These are phyloP conservation scores for Poecilia latipinna DNA, from an alignment of 2,113 vertebrate genomes.

Conservation along the genomic window DNA sequence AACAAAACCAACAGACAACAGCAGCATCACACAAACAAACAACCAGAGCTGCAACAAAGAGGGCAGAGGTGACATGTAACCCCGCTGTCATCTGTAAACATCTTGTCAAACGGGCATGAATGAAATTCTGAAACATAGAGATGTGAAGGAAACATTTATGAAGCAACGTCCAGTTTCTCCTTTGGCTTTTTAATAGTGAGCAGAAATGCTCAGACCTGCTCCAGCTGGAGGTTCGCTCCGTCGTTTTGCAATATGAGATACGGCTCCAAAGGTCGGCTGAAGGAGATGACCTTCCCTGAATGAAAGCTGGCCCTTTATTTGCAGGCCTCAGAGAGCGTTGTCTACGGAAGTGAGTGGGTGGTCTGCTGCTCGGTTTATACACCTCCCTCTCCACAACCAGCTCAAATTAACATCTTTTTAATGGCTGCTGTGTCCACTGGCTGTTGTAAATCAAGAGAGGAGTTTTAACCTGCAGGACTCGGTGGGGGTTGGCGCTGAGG, in stretches of 20 bases:
- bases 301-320: conserved; percentile 73
- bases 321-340: conserved; percentile 65
- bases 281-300: conserved; percentile 75
- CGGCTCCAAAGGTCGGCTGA: conserved; percentile 66
- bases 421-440: conserved; percentile 68
- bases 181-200: not conserved
- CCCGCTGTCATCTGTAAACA: conserved; percentile 40
- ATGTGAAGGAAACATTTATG: conserved; percentile 2
- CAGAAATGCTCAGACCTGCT: not conserved
- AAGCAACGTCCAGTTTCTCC: not conserved
- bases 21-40: conserved; percentile 55
- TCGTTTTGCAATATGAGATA: conserved; percentile 61
- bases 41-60: conserved; percentile 38
- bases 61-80: conserved; percentile 68
- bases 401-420: conserved; percentile 78
- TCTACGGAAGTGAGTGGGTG: conserved; percentile 74
- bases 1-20: conserved; percentile 65
- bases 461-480: conserved; percentile 68
- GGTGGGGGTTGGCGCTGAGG: conserved; percentile 58
- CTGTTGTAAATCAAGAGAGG: conserved; percentile 74
- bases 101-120: too few species aligned
- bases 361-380: conserved; percentile 71
- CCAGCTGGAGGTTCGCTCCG: conserved; percentile 29
- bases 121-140: not conserved
- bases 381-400: conserved; percentile 64